Conservation (phyloP, 2,113 vertebrate genomes). For the Azemiops feae region DNA sequence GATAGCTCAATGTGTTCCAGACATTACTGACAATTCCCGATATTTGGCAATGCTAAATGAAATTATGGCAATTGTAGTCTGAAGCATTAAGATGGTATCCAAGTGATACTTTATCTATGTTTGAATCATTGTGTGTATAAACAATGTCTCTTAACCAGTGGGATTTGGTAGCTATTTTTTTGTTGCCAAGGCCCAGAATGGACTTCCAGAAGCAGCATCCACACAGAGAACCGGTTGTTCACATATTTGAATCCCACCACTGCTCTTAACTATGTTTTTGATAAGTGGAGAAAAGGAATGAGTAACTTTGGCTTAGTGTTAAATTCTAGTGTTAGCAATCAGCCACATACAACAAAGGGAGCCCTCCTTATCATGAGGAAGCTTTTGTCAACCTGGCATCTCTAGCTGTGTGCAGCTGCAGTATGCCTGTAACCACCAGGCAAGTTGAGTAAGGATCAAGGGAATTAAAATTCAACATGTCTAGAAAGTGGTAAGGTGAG, state of each 20-base stretch:
- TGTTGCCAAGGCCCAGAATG: no score
- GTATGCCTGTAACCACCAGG: neutral
- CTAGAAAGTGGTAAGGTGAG: neutral
- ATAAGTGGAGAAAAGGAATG: neutral
- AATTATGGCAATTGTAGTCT: neutral
- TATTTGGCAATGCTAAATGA: neutral
- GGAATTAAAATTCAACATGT: neutral
- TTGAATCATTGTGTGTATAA: neutral
- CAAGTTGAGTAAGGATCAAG: neutral
- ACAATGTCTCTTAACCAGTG: neutral
- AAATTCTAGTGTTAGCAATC: neutral
- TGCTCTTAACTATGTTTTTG: neutral
- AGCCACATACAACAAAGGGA: neutral
- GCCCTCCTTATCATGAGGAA: neutral
- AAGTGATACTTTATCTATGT: slow-evolving; percentile 16
- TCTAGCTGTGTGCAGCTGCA: neutral
- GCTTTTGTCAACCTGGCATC: neutral
- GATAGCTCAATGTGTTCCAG: neutral
- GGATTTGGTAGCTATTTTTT: no score
- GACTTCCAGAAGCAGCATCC: no score
- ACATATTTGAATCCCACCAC: no score
- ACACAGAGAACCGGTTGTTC: no score
- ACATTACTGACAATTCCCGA: neutral
- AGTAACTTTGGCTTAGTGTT: neutral
- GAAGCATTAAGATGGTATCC: neutral